Evolutionary conservation across 2,113 vertebrate genomes (phyloP).

Genomic region (Lagopus leucura): DNA sequence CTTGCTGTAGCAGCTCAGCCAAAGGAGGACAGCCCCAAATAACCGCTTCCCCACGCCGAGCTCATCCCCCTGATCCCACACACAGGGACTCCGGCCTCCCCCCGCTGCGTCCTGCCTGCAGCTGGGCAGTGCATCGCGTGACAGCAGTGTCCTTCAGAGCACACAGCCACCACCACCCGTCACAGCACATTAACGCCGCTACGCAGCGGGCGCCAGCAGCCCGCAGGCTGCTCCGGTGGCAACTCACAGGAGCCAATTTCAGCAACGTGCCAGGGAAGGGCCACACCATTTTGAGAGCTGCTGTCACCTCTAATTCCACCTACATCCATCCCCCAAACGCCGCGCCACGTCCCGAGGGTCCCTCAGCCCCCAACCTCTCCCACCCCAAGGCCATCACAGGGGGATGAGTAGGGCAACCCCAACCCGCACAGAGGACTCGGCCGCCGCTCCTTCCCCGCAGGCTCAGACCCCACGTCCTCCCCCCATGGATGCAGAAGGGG

Average conservation of each 20-base stretch:
- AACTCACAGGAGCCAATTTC: rapidly evolving
- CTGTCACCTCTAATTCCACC: neutral
- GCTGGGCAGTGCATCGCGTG: neutral
- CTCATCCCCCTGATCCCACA: rapidly evolving
- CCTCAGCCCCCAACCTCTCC: neutral
- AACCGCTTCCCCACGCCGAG: rapidly evolving
- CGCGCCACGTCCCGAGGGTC: rapidly evolving
- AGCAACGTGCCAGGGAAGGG: neutral
- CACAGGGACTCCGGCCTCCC: neutral
- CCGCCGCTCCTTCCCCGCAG: no score
- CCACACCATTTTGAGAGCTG: neutral
- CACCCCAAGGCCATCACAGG: neutral
- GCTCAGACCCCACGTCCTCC: rapidly evolving
- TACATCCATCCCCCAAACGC: rapidly evolving
- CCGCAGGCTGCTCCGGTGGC: neutral
- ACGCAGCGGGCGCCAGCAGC: neutral
- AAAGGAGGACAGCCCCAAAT: neutral
- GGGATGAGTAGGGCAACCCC: neutral
- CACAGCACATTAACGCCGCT: neutral
- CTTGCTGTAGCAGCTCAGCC: neutral
- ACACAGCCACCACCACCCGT: neutral
- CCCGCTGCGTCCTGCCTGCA: no score
- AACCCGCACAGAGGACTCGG: neutral
- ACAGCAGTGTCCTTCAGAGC: neutral
- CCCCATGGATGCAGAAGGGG: neutral